Conservation (phyloP, 2,888 invertebrate genomes). For the Diaperis boleti region DNA sequence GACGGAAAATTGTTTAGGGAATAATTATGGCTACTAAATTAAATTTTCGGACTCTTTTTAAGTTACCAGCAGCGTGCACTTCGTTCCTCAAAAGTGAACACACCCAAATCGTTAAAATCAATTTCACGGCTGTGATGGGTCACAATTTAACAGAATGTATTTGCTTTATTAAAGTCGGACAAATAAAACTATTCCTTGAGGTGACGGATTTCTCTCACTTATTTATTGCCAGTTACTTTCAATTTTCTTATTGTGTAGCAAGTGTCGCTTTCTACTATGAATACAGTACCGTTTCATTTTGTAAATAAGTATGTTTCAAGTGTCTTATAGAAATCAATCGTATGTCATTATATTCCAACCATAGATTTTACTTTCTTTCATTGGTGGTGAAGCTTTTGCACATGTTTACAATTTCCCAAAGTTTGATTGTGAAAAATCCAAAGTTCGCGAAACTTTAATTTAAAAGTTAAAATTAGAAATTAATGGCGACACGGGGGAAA, state of each 20-base stretch:
- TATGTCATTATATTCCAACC: constrained; percentile 1
- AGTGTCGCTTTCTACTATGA: constrained; percentile 38
- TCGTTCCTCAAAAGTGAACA: too few species aligned
- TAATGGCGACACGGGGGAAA: neutral
- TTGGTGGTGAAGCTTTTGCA: neutral
- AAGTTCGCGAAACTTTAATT: neutral
- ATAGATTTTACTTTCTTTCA: constrained; percentile 1
- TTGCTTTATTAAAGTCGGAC: neutral
- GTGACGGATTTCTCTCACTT: constrained; percentile 21
- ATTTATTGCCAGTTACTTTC: constrained; percentile 29
- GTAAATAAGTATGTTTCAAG: constrained; percentile 16
- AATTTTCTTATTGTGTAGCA: constrained; percentile 35
- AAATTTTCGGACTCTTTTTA: neutral
- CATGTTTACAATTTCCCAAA: neutral
- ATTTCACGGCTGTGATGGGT: neutral
- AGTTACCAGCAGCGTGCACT: too few species aligned
- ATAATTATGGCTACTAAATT: neutral
- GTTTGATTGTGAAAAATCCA: neutral
- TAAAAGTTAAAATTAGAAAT: neutral
- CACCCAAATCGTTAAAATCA: too few species aligned
- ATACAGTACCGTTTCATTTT: constrained; percentile 27
- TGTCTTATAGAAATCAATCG: constrained; percentile 20
- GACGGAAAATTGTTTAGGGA: constrained; percentile 43
- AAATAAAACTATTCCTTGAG: constrained; percentile 9
- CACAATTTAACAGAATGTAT: neutral